phyloP scores from a whole-genome alignment of 2,888 invertebrate species.

The Caenorhabditis imperialis region DNA sequence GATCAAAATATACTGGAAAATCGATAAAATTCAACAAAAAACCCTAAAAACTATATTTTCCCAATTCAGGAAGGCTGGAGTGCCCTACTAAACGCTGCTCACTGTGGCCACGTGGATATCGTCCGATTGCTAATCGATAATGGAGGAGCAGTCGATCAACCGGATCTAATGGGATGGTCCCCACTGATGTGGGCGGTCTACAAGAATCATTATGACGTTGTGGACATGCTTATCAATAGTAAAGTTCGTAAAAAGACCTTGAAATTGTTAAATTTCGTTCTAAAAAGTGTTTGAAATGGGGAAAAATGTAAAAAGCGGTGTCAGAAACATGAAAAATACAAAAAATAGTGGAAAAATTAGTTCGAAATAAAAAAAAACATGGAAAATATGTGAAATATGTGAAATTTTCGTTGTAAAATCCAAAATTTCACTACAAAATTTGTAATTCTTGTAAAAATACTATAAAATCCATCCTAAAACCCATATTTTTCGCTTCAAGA shows the following conservation, averaged over 20 bases:
- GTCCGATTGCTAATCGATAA: conserved; percentile 88
- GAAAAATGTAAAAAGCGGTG: neutral
- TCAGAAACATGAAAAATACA: no score
- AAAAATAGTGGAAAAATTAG: no score
- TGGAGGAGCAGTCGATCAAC: conserved; percentile 66
- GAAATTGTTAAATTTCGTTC: no score
- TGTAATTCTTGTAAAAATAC: no score
- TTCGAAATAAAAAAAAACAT: no score
- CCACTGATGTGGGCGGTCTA: conserved; percentile 98
- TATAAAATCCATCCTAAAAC: no score
- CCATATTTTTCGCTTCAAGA: no score
- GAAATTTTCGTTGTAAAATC: no score
- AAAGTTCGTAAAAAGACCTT: no score
- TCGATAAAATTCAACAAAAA: neutral
- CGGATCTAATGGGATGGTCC: conserved; percentile 88
- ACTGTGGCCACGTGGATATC: conserved; percentile 89
- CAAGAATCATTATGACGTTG: conserved; percentile 86
- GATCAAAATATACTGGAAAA: neutral
- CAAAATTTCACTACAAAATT: no score
- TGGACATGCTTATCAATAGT: conserved; percentile 79
- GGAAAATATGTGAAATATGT: no score
- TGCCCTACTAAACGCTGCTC: conserved; percentile 92
- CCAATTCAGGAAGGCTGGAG: conserved; percentile 79
- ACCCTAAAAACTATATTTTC: conserved; percentile 45
- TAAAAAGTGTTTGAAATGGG: neutral